These are phyloP conservation scores for Actinia equina DNA, from an alignment of 64 coral and sea anemone species.

Conservation along the genomic window DNA sequence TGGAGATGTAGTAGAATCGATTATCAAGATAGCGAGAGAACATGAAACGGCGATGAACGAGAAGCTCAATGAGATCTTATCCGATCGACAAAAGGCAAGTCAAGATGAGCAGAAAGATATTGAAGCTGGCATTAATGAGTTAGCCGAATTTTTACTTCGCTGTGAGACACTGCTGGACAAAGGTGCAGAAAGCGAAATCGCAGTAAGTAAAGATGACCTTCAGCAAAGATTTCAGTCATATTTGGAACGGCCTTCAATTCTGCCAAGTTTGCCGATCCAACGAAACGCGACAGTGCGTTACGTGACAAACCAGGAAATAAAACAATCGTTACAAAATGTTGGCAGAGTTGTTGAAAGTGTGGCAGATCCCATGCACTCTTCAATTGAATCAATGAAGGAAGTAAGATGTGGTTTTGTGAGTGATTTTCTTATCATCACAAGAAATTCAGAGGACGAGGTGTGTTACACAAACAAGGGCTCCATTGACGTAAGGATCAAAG, in stretches of 20 bases:
- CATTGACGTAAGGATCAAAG: neutral
- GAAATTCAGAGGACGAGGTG: neutral
- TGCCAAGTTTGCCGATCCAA: neutral
- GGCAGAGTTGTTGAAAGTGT: neutral
- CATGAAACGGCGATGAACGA: neutral
- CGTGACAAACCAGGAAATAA: constrained; percentile 1
- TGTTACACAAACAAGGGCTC: constrained; percentile 1
- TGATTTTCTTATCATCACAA: constrained; percentile 4
- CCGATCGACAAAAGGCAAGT: neutral
- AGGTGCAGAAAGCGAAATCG: neutral
- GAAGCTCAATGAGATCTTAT: neutral
- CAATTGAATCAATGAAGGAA: neutral
- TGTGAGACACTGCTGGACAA: neutral
- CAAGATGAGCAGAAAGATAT: neutral
- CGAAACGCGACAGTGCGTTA: neutral
- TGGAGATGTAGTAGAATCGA: too few relatives aligned
- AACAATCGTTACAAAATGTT: neutral
- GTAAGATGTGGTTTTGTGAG: constrained; percentile 9
- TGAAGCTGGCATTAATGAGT: neutral
- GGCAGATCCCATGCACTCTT: neutral
- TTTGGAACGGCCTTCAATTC: too few relatives aligned
- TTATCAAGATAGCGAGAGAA: neutral
- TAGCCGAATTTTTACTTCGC: neutral
- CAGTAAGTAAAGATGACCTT: neutral
- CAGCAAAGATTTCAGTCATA: neutral